Base-by-base conservation (phyloP, 2,797 vertebrate species). In the Anolis apletophallus region DNA sequence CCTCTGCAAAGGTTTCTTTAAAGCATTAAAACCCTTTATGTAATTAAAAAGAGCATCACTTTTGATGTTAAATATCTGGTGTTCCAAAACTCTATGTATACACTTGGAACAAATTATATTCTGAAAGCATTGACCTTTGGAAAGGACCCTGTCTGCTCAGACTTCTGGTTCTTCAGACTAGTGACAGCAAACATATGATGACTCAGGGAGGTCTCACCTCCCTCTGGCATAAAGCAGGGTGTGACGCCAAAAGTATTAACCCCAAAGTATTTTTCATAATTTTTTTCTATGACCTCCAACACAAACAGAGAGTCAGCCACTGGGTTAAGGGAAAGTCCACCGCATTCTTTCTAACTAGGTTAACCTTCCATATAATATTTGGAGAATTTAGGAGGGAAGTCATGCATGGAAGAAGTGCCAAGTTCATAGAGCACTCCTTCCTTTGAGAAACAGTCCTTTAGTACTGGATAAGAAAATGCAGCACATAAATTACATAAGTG, bases 401-500 rank as follows among this genome's bases (percentile, higher is more conserved):
- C 81, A 72, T 87, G 78, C 84, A 84, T 89, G 84, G 78, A 81
- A 52, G 81, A 95, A 92, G 79, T 88, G 88, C 95, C 76, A 87
- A 93, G 82, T 93, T 94, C 83, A 93, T 88, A 93, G 83, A 90
- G 69, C 88, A 94, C 91, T 84, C 29, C 52, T 74, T 89, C 64
- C 88, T 92, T 29, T 91, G 82, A 87, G 83, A 94, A 95, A 93
- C 23, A 91, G 90, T 57, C 93, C 93, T 85, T 92, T 90, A 76
- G 80, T 84, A 88, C 46, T 72, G 86, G 81, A 80, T 57, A 92
- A 34, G 34, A 69, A 90, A 95, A 93, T 0, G 40, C 91, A 92
- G 85, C 84, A 90, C 89, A 94, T 94, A 94, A 94, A 95, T 95
- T 94, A 94, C 90, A 92, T 91, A 57, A 88, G 92, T 77, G 5